phyloP scores from a whole-genome alignment of 1,140 invertebrate species.

The Drosophila pseudoobscura region DNA sequence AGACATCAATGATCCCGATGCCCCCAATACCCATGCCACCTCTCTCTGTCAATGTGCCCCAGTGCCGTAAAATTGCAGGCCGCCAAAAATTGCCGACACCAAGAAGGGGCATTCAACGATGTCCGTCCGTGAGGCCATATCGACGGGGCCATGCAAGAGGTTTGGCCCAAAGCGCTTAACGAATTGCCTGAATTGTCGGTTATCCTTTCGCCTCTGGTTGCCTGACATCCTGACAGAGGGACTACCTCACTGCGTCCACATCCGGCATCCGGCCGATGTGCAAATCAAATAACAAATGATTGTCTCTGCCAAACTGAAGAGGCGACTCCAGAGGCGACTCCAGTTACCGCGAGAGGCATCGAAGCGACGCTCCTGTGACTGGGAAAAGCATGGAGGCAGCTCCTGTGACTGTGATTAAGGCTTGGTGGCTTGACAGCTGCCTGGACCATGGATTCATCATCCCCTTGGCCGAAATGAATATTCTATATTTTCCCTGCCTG shows the following conservation, averaged over 20 bases:
- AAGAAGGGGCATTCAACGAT: conserved; percentile 13
- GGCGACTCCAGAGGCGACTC: conserved; percentile 22
- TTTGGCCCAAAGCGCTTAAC: conserved; percentile 13
- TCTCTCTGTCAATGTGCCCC: conserved; percentile 20
- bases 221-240: conserved; percentile 48
- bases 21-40: neutral
- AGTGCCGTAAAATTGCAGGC: conserved; percentile 25
- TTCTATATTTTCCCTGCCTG: conserved; percentile 20
- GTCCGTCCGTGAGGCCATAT: neutral
- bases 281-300: conserved; percentile 78
- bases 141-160: conserved; percentile 14
- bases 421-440: conserved; percentile 21
- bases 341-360: neutral
- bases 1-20: neutral
- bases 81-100: conserved; percentile 27
- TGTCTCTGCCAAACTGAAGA: conserved; percentile 34
- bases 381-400: too few species aligned
- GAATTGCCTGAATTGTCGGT: too few species aligned
- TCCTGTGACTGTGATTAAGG: conserved; percentile 49
- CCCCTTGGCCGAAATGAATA: conserved; percentile 53
- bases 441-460: conserved; percentile 20
- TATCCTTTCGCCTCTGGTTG: conserved; percentile 7
- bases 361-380: too few species aligned
- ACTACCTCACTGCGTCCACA: conserved; percentile 21
- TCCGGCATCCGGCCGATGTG: conserved; percentile 36